Evolutionary conservation across 1,140 invertebrate species (phyloP).

Genomic region (Bombus impatiens): DNA sequence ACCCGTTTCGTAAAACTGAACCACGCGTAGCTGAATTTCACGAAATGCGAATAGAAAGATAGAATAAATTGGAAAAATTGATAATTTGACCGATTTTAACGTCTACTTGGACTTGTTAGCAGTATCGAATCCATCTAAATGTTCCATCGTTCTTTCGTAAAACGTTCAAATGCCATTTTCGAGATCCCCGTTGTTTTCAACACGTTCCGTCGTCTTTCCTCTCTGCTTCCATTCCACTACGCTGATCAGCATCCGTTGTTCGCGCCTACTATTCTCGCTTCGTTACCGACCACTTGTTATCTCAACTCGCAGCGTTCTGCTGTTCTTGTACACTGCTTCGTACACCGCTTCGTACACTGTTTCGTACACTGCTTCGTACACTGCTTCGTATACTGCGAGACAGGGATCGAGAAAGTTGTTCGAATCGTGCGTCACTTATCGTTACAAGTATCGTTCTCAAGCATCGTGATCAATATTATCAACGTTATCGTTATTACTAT

Average conservation of each 20-base stretch:
- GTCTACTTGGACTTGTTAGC: slow-evolving; percentile 7
- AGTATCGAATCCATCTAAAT: neutral
- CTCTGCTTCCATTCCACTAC: neutral
- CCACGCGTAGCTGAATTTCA: neutral
- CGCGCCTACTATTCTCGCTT: neutral
- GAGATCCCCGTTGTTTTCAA: neutral
- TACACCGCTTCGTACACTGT: neutral
- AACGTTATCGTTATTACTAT: slow-evolving; percentile 34
- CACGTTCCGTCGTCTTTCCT: neutral
- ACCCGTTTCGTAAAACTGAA: neutral
- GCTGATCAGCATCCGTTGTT: slow-evolving; percentile 2
- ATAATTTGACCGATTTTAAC: neutral
- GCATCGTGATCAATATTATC: slow-evolving; percentile 37
- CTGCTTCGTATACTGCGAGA: neutral
- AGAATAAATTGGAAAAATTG: slow-evolving; percentile 17
- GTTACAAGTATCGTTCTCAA: neutral
- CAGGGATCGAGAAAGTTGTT: slow-evolving; percentile 11
- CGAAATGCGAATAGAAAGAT: slow-evolving; percentile 28
- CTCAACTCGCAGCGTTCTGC: neutral
- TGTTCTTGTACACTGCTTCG: neutral
- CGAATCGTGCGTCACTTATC: neutral
- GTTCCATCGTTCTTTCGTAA: neutral
- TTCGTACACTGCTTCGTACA: neutral
- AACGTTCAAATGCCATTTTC: neutral
- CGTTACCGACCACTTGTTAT: neutral